Conservation (phyloP, 2,113 vertebrate species). For the Mastomys coucha region DNA sequence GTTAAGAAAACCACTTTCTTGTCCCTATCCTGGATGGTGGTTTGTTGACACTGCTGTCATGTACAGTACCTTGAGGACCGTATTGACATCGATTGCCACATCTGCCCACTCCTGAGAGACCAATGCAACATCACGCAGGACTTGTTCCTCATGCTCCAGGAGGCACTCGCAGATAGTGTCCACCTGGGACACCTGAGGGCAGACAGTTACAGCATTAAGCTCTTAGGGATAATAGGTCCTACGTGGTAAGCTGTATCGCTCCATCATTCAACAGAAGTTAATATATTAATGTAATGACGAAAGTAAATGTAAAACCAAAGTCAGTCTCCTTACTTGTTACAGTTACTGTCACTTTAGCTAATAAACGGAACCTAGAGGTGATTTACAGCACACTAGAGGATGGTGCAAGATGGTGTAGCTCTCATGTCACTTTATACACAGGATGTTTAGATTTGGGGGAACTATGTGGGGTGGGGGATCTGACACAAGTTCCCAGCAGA, state of each 20-base stretch:
- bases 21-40: rapidly evolving
- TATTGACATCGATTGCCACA: conserved; percentile 92
- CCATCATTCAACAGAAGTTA: neutral
- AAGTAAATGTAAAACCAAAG: conserved; percentile 29
- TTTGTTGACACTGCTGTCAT: neutral
- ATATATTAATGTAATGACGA: neutral
- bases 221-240: neutral
- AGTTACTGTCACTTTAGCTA: neutral
- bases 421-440: neutral
- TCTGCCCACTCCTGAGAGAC: conserved; percentile 94
- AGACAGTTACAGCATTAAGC: neutral
- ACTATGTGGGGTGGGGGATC: neutral
- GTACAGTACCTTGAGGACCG: conserved; percentile 92
- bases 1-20: neutral
- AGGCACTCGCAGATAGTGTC: conserved; percentile 94
- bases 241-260: neutral
- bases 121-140: conserved; percentile 89
- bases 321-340: neutral
- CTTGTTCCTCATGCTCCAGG: conserved; percentile 94
- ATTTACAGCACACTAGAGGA: neutral
- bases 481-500: neutral
- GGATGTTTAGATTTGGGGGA: neutral
- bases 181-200: conserved; percentile 94
- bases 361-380: neutral
- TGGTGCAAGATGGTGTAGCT: neutral